Evolutionary conservation across 2,113 vertebrate species (phyloP).

Genomic region (Barbus barbus): DNA sequence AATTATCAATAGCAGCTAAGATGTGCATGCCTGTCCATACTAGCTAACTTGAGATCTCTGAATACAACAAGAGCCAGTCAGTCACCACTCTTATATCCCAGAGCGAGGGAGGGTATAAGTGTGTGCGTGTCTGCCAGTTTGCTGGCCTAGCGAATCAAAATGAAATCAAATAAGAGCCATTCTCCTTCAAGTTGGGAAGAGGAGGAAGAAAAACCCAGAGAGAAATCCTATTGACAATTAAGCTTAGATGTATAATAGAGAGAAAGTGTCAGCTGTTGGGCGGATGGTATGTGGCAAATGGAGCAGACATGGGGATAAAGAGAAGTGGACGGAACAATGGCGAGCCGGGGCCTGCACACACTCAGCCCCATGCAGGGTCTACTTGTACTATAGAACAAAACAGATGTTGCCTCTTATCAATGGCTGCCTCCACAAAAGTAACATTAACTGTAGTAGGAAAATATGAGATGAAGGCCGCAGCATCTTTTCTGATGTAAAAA

Average conservation of each 20-base stretch:
- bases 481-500: constrained; percentile 22
- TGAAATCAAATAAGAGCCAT: constrained; percentile 64
- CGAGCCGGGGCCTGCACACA: constrained; percentile 68
- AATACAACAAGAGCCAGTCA: constrained; percentile 15
- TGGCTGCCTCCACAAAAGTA: constrained; percentile 83
- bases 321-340: constrained; percentile 77
- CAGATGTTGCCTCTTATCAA: constrained; percentile 94
- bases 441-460: constrained; percentile 80
- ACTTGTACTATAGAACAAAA: constrained; percentile 85
- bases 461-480: constrained; percentile 70
- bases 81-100: constrained; percentile 40
- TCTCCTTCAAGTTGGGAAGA: constrained; percentile 52
- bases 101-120: constrained; percentile 20
- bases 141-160: constrained; percentile 30
- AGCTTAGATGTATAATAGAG: constrained; percentile 75
- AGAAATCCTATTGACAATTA: constrained; percentile 75
- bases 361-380: constrained; percentile 79
- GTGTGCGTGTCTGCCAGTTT: constrained; percentile 16
- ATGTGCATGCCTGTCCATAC: constrained; percentile 1
- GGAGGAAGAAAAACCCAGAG: constrained; percentile 50
- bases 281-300: constrained; percentile 80
- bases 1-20: constrained; percentile 29
- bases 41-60: constrained; percentile 23
- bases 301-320: constrained; percentile 77
- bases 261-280: constrained; percentile 83